These are phyloP conservation scores for Coccyzus lansbergi DNA, from an alignment of 2,797 vertebrate genomes.

Conservation along the genomic window DNA sequence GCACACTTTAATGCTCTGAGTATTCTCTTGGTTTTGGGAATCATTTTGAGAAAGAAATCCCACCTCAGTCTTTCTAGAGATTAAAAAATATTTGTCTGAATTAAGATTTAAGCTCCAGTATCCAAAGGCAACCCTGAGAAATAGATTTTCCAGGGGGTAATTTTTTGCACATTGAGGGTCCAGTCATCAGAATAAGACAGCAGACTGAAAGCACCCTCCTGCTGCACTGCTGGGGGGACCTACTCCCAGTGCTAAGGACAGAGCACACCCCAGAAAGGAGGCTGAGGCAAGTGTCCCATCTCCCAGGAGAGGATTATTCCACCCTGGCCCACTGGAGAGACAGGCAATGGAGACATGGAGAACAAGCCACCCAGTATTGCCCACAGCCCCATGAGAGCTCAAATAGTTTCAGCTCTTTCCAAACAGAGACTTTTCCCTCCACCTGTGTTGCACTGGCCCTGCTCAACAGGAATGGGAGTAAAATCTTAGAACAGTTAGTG, in stretches of 20 bases:
- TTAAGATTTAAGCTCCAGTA: background rate
- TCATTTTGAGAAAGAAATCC: background rate
- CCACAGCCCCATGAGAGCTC: background rate
- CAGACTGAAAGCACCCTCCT: background rate
- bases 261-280: background rate
- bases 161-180: background rate
- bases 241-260: background rate
- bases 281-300: fast-evolving
- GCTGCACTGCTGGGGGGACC: background rate
- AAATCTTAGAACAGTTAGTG: no score
- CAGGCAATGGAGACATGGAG: fast-evolving
- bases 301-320: background rate
- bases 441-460: background rate
- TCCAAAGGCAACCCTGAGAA: background rate
- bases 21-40: background rate
- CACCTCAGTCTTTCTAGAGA: background rate
- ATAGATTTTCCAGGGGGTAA: background rate
- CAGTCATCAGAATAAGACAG: background rate
- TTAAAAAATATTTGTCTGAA: background rate
- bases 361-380: background rate
- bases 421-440: background rate
- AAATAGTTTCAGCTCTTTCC: background rate
- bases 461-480: background rate
- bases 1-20: background rate
- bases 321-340: background rate